These are phyloP conservation scores for Tachypleus tridentatus DNA, from an alignment of 1,140 invertebrate species.

Conservation along the genomic window DNA sequence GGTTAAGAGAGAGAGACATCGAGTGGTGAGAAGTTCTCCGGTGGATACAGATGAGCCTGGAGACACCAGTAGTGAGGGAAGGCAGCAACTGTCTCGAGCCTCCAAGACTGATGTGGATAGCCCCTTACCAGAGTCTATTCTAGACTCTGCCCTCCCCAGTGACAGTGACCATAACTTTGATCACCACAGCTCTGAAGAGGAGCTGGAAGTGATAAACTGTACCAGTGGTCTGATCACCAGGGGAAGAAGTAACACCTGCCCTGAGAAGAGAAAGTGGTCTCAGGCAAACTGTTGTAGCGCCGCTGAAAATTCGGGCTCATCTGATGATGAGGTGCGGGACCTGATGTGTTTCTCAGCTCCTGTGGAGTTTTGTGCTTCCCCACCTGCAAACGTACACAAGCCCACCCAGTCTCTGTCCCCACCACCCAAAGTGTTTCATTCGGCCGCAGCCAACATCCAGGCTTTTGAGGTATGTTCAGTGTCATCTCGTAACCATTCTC, in stretches of 20 bases:
- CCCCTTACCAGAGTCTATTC: neutral
- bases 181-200: slow-evolving; percentile 80
- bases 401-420: slow-evolving; percentile 35
- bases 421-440: slow-evolving; percentile 50
- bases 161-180: slow-evolving; percentile 45
- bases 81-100: neutral
- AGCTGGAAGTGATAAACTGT: slow-evolving; percentile 67
- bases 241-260: slow-evolving; percentile 45
- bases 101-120: neutral
- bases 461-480: slow-evolving; percentile 30
- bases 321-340: slow-evolving; percentile 43
- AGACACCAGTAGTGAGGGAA: neutral
- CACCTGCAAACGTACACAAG: slow-evolving; percentile 72
- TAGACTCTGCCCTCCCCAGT: slow-evolving; percentile 36
- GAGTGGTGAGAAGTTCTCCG: no score
- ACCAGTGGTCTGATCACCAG: neutral
- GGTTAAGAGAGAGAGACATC: no score
- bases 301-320: slow-evolving; percentile 14
- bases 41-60: no score
- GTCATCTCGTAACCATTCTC: slow-evolving; percentile 15
- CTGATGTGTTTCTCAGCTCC: slow-evolving; percentile 49
- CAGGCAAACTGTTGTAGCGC: slow-evolving; percentile 40
- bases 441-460: slow-evolving; percentile 24
- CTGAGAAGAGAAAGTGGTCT: slow-evolving; percentile 51
- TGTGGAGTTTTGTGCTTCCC: slow-evolving; percentile 75